Conservation (phyloP, 2,113 vertebrate species). For the Acanthochromis polyacanthus region DNA sequence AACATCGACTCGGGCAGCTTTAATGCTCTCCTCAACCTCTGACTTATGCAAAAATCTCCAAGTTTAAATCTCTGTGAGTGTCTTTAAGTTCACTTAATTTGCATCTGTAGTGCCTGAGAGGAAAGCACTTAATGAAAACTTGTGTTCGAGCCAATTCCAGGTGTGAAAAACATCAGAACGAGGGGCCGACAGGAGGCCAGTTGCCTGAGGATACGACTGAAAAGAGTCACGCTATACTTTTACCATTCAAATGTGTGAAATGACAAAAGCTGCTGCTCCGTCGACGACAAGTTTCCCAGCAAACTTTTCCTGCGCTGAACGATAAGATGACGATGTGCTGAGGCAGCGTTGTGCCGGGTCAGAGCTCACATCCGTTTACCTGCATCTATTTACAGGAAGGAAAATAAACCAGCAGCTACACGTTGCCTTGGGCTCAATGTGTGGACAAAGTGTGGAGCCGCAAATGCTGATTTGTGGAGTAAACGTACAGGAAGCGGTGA, state of each 20-base stretch:
- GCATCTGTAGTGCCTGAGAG: neutral
- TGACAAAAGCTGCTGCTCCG: neutral
- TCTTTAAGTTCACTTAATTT: neutral
- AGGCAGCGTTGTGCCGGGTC: slow-evolving; percentile 42
- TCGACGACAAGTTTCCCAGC: neutral
- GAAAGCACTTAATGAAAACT: neutral
- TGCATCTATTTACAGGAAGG: neutral
- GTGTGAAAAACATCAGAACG: neutral
- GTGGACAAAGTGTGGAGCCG: slow-evolving; percentile 34
- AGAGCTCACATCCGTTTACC: slow-evolving; percentile 26
- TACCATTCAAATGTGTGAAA: neutral
- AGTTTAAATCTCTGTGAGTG: no score
- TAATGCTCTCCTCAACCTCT: no score
- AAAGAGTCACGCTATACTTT: neutral
- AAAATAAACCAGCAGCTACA: neutral
- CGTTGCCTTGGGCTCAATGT: slow-evolving; percentile 13
- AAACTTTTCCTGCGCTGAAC: slow-evolving; percentile 10
- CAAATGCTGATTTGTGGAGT: slow-evolving; percentile 37
- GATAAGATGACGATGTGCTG: slow-evolving; percentile 20
- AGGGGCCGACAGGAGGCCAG: neutral
- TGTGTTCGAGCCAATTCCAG: slow-evolving; percentile 10
- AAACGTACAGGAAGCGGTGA: neutral
- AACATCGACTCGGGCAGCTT: no score
- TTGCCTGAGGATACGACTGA: neutral
- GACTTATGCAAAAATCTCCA: no score